phyloP scores from a whole-genome alignment of 2,113 vertebrate species.

The human region DNA sequence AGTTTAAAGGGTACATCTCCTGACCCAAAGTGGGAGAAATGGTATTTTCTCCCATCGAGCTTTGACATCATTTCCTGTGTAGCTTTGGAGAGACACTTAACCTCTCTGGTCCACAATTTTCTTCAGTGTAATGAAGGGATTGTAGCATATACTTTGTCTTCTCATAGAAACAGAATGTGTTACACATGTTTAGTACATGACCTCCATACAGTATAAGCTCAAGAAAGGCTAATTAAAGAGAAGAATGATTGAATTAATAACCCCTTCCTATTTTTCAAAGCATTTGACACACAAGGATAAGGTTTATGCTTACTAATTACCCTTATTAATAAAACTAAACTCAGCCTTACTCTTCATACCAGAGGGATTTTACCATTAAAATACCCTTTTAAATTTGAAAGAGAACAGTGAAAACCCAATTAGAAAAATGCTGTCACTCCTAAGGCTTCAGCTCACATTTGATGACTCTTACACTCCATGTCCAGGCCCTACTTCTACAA shows the following conservation, averaged over 20 bases:
- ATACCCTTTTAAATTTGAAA: background rate
- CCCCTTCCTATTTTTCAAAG: slow-evolving; percentile 38
- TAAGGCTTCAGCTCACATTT: background rate
- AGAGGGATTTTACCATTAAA: background rate
- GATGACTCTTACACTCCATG: fast-evolving
- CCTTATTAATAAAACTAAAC: slow-evolving; percentile 49
- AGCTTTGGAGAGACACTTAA: background rate
- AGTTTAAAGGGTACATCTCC: background rate
- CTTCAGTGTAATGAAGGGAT: background rate
- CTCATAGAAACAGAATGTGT: background rate
- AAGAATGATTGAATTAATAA: slow-evolving; percentile 5
- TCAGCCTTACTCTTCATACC: background rate
- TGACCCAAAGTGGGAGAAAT: background rate
- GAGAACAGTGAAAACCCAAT: background rate
- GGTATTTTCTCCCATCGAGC: background rate
- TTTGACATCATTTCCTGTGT: background rate
- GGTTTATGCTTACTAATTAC: slow-evolving; percentile 36
- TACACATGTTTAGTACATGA: too few relatives aligned
- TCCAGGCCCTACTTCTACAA: background rate
- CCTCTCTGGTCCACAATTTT: background rate
- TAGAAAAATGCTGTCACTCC: background rate
- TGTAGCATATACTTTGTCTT: background rate
- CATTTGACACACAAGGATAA: slow-evolving; percentile 22
- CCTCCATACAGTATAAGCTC: background rate
- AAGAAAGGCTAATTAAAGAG: background rate